Evolutionary conservation across 2,113 vertebrate genomes (phyloP).

Genomic region (Tachysurus fulvidraco): DNA sequence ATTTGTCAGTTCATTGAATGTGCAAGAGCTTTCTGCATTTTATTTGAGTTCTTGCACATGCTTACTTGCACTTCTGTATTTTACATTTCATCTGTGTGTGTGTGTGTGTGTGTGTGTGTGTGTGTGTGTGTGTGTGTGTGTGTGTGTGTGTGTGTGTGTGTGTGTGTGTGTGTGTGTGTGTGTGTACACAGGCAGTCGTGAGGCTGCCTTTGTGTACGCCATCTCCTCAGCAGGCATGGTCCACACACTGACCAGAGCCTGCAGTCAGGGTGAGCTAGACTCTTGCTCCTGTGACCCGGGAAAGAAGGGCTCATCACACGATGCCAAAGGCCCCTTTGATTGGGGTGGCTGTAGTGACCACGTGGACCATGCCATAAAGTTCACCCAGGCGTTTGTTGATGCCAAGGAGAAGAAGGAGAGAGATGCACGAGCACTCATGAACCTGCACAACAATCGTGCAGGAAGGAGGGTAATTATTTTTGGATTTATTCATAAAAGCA

Average conservation of each 20-base stretch:
- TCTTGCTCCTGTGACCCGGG: constrained; percentile 92
- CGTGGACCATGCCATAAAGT: constrained; percentile 88
- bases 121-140: too few relatives aligned
- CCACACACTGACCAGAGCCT: constrained; percentile 89
- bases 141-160: too few relatives aligned
- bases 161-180: too few relatives aligned
- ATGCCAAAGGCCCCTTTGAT: constrained; percentile 84
- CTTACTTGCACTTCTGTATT: neutral
- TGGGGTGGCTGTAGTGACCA: constrained; percentile 98
- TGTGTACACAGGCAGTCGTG: constrained; percentile 83
- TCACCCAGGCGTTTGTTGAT: constrained; percentile 88
- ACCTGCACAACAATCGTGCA: constrained; percentile 92
- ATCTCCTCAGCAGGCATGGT: constrained; percentile 96
- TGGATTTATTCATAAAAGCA: neutral
- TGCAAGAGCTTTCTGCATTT: neutral
- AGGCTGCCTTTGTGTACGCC: constrained; percentile 92
- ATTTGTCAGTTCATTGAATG: neutral
- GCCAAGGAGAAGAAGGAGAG: constrained; percentile 88
- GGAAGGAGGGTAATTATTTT: constrained; percentile 85
- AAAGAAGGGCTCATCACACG: constrained; percentile 85
- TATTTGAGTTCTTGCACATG: neutral
- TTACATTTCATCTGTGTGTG: neutral
- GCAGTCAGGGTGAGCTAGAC: constrained; percentile 92
- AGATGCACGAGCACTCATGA: constrained; percentile 90
- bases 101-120: neutral